Evolutionary conservation across 2,888 invertebrate genomes (phyloP).

Genomic region (Palloptera scutellata): DNA sequence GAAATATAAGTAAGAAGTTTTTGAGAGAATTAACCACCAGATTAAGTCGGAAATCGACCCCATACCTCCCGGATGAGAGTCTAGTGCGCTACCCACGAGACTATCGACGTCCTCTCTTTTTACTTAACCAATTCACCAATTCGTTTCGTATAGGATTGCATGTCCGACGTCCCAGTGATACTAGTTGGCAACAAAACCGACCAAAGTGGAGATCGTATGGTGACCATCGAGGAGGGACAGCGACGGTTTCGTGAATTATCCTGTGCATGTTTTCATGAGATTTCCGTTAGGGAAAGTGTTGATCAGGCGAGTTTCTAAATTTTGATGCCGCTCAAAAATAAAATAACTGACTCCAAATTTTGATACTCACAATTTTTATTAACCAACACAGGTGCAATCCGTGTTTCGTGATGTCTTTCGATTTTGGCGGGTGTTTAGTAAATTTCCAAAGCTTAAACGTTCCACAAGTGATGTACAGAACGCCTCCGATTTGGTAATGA

Average conservation of each 20-base stretch:
- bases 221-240: constrained; percentile 78
- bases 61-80: no score
- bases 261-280: constrained; percentile 85
- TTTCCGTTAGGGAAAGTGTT: constrained; percentile 83
- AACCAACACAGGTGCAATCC: constrained; percentile 70
- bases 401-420: constrained; percentile 80
- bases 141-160: constrained; percentile 66
- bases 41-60: no score
- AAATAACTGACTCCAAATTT: no score
- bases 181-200: constrained; percentile 86
- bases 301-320: constrained; percentile 71
- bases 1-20: no score
- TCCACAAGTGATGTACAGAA: constrained; percentile 68
- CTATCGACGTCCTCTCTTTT: no score
- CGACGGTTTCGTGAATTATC: constrained; percentile 79
- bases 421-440: constrained; percentile 77
- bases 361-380: not conserved
- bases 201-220: constrained; percentile 81
- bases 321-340: no score
- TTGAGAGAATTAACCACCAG: no score
- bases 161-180: constrained; percentile 77
- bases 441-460: constrained; percentile 72
- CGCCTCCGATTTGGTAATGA: constrained; percentile 65
- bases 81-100: no score
- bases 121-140: no score